Evolutionary conservation across 1,140 invertebrate species (phyloP).

Genomic region (Scaptodrosophila lebanonensis): DNA sequence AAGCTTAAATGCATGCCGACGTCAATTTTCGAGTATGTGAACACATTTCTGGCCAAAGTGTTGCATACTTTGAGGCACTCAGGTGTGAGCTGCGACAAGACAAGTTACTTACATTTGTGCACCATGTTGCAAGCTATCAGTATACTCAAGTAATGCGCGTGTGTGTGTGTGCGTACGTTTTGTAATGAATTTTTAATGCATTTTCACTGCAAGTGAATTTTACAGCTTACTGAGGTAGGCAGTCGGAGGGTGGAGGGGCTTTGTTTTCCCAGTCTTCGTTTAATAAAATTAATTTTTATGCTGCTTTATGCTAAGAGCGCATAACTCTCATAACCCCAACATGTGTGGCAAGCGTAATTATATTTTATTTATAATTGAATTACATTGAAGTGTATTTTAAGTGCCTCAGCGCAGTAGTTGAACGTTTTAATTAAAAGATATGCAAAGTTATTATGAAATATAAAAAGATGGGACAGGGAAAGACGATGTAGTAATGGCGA

Average conservation of each 20-base stretch:
- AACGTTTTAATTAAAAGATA: too few species aligned
- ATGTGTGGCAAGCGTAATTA: constrained; percentile 20
- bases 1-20: too few species aligned
- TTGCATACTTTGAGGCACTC: constrained; percentile 2
- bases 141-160: background rate
- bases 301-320: constrained; percentile 29
- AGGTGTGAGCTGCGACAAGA: constrained; percentile 12
- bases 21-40: constrained; percentile 1
- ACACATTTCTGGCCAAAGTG: constrained; percentile 26
- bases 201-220: constrained; percentile 28
- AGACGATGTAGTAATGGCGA: too few species aligned
- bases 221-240: constrained; percentile 9
- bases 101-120: constrained; percentile 49
- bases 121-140: constrained; percentile 25
- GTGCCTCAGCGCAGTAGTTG: too few species aligned
- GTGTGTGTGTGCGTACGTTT: constrained; percentile 33
- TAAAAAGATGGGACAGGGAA: too few species aligned
- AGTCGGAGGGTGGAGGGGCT: background rate
- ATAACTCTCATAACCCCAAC: constrained; percentile 22
- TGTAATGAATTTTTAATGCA: constrained; percentile 69
- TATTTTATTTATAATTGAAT: constrained; percentile 63
- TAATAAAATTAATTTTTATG: constrained; percentile 54
- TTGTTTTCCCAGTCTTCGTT: constrained; percentile 8
- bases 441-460: too few species aligned
- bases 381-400: constrained; percentile 38